Conservation (phyloP, 2,888 invertebrate genomes). For the Drosophila siamana region DNA sequence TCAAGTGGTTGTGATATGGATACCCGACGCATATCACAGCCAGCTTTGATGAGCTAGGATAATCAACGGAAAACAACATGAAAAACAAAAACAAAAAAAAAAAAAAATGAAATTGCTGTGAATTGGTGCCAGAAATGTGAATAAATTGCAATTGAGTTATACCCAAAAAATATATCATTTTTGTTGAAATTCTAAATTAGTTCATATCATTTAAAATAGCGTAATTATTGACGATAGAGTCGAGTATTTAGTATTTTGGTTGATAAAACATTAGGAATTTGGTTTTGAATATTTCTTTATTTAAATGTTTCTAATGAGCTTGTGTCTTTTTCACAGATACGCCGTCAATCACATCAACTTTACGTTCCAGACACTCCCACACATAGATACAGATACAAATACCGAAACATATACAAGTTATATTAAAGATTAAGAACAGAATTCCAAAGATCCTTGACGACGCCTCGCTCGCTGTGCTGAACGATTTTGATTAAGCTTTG, state of each 20-base stretch:
- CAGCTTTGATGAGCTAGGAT: conserved; percentile 97
- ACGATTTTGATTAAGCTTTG: conserved; percentile 43
- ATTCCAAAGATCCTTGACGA: conserved; percentile 72
- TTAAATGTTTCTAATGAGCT: conserved; percentile 39
- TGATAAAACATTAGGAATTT: conserved; percentile 1
- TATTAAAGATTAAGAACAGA: conserved; percentile 18
- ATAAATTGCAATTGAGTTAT: conserved; percentile 7
- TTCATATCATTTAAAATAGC: conserved; percentile 20
- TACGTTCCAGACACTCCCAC: conserved; percentile 51
- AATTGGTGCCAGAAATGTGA: conserved; percentile 35
- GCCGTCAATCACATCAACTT: conserved; percentile 42
- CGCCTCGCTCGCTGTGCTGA: conserved; percentile 57
- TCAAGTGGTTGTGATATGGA: conserved; percentile 95
- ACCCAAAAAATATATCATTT: not conserved
- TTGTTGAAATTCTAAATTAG: conserved; percentile 21
- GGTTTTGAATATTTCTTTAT: not conserved
- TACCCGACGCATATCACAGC: conserved; percentile 95
- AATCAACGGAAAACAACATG: conserved; percentile 84
- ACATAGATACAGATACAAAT: conserved; percentile 14
- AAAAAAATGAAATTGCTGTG: conserved; percentile 27
- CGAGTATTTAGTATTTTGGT: conserved; percentile 7
- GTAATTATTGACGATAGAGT: not conserved
- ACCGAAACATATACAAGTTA: not conserved
- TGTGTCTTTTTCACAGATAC: conserved; percentile 68
- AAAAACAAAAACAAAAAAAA: conserved; percentile 9